Evolutionary conservation across 2,113 vertebrate genomes (phyloP).

Genomic region (Erythrolamprus reginae): DNA sequence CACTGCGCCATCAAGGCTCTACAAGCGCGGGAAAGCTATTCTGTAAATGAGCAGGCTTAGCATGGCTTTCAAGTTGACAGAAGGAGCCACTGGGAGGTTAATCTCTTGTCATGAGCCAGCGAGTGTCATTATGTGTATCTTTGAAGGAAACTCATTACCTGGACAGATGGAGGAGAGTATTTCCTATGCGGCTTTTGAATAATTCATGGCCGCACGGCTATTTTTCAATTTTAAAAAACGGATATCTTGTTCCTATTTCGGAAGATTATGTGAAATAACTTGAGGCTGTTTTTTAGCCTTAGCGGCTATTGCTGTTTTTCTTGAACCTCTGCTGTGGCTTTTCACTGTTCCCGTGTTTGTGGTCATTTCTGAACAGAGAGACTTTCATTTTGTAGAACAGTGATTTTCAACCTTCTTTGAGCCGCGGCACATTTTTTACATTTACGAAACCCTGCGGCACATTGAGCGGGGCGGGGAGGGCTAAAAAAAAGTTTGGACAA

Average conservation of each 20-base stretch:
- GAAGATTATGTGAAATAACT: not conserved
- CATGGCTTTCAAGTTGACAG: not conserved
- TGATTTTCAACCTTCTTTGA: too few relatives aligned
- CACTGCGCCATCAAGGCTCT: too few relatives aligned
- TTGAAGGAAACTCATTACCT: not conserved
- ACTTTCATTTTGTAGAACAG: constrained; percentile 28
- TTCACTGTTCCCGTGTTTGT: not conserved
- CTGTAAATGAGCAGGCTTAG: not conserved
- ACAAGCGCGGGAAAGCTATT: not conserved
- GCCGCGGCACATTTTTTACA: too few relatives aligned
- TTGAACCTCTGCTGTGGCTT: constrained; percentile 23
- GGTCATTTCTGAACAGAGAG: not conserved
- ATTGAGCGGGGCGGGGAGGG: too few relatives aligned
- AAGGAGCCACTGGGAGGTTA: not conserved
- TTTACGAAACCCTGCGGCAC: too few relatives aligned
- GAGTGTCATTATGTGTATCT: not conserved
- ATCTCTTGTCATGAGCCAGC: not conserved
- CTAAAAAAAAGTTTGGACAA: too few relatives aligned
- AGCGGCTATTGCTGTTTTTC: not conserved
- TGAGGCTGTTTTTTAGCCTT: constrained; percentile 33
- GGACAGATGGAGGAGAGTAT: not conserved
- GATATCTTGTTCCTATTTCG: not conserved
- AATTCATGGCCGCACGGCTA: not conserved
- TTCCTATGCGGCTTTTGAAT: not conserved
- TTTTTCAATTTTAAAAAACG: not conserved